Evolutionary conservation across 92 coral and sea anemone genomes (phyloP).

Genomic region (Epizoanthus ramosus): DNA sequence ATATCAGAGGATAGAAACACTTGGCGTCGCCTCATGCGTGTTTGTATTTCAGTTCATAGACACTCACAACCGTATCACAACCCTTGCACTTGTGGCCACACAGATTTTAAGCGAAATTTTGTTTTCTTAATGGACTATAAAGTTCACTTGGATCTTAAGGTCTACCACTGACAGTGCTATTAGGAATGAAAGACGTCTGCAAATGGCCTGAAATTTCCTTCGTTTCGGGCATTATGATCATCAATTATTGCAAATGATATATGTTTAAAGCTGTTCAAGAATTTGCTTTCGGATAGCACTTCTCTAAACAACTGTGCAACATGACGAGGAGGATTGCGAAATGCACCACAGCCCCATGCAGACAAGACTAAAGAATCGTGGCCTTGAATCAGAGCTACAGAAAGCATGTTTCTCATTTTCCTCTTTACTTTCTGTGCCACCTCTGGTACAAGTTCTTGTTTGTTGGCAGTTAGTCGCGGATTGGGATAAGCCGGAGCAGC

Average conservation of each 20-base stretch:
- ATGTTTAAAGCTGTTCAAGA: constrained; percentile 61
- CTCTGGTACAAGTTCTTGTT: constrained; percentile 53
- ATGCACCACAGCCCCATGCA: constrained; percentile 93
- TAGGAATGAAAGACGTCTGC: constrained; percentile 48
- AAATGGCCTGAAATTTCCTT: constrained; percentile 75
- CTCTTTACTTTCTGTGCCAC: constrained; percentile 68
- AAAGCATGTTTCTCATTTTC: constrained; percentile 72
- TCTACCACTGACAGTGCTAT: too few relatives aligned
- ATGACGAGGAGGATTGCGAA: constrained; percentile 83
- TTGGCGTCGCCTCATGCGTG: too few relatives aligned
- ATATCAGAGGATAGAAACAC: too few relatives aligned
- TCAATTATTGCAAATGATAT: constrained; percentile 84
- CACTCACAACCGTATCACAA: too few relatives aligned
- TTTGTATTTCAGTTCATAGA: too few relatives aligned
- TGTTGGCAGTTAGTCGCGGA: constrained; percentile 60
- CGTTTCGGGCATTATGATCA: constrained; percentile 80
- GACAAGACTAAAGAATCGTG: constrained; percentile 85
- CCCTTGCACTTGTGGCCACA: too few relatives aligned
- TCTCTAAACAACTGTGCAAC: constrained; percentile 75
- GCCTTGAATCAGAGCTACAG: constrained; percentile 65
- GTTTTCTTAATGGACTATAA: too few relatives aligned
- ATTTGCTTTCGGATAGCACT: constrained; percentile 59
- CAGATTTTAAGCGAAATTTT: too few relatives aligned
- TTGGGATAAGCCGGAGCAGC: constrained; percentile 76
- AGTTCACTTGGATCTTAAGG: too few relatives aligned